Evolutionary conservation across 2,113 vertebrate genomes (phyloP).

Genomic region (Pelusios castaneus): DNA sequence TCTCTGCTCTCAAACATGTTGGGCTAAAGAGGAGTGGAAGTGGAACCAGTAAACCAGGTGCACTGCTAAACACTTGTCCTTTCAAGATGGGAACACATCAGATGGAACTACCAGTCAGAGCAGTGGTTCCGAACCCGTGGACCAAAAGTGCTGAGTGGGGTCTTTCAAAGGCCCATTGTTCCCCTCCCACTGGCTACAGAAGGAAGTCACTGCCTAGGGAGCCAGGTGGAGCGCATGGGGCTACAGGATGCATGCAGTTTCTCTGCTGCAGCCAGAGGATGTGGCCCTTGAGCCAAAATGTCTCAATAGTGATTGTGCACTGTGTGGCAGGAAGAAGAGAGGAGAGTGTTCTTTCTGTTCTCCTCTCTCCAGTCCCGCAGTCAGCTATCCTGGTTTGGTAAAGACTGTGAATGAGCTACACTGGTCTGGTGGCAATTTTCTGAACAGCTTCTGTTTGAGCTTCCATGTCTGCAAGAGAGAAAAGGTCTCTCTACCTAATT

Average conservation of each 20-base stretch:
- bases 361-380: background rate
- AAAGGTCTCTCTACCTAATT: fast-evolving
- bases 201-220: too few relatives aligned
- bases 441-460: background rate
- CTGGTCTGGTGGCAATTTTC: background rate
- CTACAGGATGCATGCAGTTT: too few relatives aligned
- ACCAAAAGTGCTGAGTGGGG: too few relatives aligned
- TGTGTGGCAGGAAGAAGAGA: background rate
- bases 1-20: background rate
- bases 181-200: too few relatives aligned
- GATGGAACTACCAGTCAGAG: background rate
- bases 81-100: background rate
- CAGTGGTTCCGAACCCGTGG: too few relatives aligned
- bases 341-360: background rate
- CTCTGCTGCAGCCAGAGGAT: too few relatives aligned
- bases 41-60: background rate
- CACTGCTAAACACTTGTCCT: background rate
- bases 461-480: background rate
- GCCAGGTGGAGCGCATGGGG: too few relatives aligned
- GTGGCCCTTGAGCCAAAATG: too few relatives aligned
- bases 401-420: background rate
- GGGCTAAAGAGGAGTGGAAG: background rate
- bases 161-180: too few relatives aligned
- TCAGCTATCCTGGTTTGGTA: background rate
- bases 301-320: background rate